Evolutionary conservation across 2,888 invertebrate species (phyloP).

Genomic region (Eueremaeus valkanovi): DNA sequence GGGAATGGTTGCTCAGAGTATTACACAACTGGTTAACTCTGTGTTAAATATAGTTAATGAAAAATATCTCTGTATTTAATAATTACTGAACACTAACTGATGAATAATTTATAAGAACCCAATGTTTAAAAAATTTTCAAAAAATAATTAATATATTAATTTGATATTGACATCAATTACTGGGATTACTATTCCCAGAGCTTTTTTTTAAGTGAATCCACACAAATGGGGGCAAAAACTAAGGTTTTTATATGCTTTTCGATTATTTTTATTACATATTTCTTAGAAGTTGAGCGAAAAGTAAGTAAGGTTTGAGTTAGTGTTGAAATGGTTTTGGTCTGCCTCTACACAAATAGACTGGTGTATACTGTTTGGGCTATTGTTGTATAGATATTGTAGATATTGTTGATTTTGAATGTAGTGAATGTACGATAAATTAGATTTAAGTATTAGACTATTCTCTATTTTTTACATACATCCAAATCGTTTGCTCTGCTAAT

Average conservation of each 20-base stretch:
- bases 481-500: slow-evolving; percentile 29
- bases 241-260: not conserved
- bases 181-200: no score
- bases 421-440: slow-evolving; percentile 9
- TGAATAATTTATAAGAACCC: not conserved
- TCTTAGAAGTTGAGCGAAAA: not conserved
- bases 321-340: not conserved
- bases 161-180: not conserved
- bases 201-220: not conserved
- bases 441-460: slow-evolving; percentile 20
- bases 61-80: not conserved
- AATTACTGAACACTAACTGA: not conserved
- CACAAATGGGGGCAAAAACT: not conserved
- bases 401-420: not conserved
- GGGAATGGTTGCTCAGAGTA: not conserved
- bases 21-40: not conserved
- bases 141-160: not conserved
- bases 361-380: not conserved
- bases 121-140: not conserved
- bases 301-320: not conserved
- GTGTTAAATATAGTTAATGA: not conserved
- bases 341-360: not conserved
- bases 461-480: slow-evolving; percentile 5
- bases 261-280: not conserved
- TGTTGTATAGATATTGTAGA: not conserved